A percentile compares a stretch with the other conserved stretches of the same genome.
phyloP scores from a whole-genome alignment of 2,888 invertebrate species.

The Mycogona germanica region DNA sequence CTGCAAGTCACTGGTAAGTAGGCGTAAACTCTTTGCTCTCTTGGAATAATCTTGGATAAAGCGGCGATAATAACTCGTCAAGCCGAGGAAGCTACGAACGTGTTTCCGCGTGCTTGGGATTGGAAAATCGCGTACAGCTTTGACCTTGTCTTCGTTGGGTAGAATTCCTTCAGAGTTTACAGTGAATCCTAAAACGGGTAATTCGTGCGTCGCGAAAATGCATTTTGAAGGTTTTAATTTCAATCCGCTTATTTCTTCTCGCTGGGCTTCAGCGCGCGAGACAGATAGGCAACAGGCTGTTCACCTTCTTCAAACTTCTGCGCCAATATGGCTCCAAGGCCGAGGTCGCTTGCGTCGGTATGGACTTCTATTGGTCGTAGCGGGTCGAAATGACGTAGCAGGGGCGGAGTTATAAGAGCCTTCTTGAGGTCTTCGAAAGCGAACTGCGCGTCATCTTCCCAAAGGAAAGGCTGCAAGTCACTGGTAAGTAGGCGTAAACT shows the following conservation, averaged over 20 bases:
- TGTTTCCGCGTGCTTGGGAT: background rate
- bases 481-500: background rate
- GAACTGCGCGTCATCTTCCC: background rate
- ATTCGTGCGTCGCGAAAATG: background rate
- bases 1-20: background rate
- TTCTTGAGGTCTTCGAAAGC: background rate
- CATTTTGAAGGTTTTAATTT: background rate
- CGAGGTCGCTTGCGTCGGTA: constrained; percentile 8
- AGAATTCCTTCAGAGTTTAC: background rate
- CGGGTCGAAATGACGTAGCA: background rate
- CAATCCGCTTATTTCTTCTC: constrained; percentile 8
- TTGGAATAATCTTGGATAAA: constrained; percentile 5
- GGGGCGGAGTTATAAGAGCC: background rate
- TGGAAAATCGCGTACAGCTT: constrained; percentile 5
- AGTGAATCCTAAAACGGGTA: background rate
- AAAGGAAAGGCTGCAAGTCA: background rate
- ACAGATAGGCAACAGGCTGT: constrained; percentile 3
- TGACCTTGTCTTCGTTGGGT: background rate
- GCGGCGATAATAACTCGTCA: constrained; percentile 1
- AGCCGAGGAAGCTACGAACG: constrained; percentile 3
- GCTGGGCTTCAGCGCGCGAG: background rate
- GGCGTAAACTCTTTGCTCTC: background rate
- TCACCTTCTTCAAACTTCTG: background rate
- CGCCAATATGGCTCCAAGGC: background rate
- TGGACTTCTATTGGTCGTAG: background rate